Base-by-base conservation (phyloP, 2,797 vertebrate genomes). In the Schizopygopsis malacanthus region DNA sequence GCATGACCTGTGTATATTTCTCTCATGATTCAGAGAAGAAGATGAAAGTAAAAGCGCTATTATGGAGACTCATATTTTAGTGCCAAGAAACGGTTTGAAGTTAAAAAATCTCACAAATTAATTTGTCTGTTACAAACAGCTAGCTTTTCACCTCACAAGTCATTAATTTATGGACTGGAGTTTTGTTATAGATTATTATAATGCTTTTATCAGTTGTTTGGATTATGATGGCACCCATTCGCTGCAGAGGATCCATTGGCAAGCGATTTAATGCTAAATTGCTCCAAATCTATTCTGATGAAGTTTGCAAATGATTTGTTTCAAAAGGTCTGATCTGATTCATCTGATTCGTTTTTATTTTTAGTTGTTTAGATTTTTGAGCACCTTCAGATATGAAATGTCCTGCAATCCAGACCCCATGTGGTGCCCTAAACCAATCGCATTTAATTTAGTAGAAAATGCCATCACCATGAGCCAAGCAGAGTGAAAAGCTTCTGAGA, bases 401-500 rank as follows among this genome's bases (percentile, higher is more conserved):
- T 41, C 69, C 56, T 81, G 54, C 22, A 80, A 63, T 63, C 67
- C 69, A 85, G 78, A 75, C 56, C 76, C 8, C 41, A 61, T 47
- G 84, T 85, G 84, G 56, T 43, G 33, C 33, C 43, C 67, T 72
- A 18, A n/a, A 18, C 52, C 13, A n/a, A n/a, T 43, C 20, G 39
- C 61, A 52, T 85, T 88, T 86, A 25, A 67, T 84, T 78, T 72
- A 15, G 20, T 67, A 50, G 45, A 18, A 41, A 83, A 83, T 79
- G 50, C 43, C 75, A 81, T 79, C 75, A 92, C 87, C 92, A 93
- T 86, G 93, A 93, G 92, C 93, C 93, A 92, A 92, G 90, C 91
- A 88, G 92, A 94, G 93, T 88, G 84, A 93, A 94, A 94, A 92
- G 88, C 72, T 90, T 94, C 92, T 89, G 88, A 88, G 90, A 90